phyloP scores from a whole-genome alignment of 2,113 vertebrate genomes.

The Boulengeromyrus knoepffleri region DNA sequence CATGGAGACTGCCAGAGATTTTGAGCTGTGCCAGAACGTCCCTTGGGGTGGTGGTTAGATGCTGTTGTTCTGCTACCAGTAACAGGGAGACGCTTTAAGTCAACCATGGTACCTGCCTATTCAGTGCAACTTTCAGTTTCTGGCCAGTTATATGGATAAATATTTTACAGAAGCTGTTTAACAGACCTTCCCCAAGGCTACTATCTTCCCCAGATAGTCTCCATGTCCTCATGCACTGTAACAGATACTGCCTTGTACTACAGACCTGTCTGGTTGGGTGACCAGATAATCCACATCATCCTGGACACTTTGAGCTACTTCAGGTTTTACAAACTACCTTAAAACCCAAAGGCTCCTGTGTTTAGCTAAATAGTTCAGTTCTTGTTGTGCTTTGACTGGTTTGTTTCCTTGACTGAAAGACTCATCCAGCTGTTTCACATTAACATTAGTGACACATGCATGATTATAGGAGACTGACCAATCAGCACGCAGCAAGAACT shows the following conservation, averaged over 20 bases:
- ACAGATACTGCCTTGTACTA: neutral
- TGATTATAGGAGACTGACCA: neutral
- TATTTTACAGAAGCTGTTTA: neutral
- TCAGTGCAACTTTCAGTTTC: neutral
- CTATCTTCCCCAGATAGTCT: neutral
- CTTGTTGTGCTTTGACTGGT: neutral
- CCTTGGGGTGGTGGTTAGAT: too few species aligned
- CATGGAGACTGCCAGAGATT: neutral
- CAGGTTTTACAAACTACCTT: neutral
- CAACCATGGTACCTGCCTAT: neutral
- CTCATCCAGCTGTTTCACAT: neutral
- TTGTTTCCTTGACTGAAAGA: neutral
- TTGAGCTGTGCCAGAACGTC: neutral
- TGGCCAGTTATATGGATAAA: neutral
- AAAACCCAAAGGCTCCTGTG: neutral
- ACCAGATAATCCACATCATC: neutral
- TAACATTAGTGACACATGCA: neutral
- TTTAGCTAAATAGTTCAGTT: neutral
- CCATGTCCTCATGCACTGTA: neutral
- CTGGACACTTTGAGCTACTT: neutral
- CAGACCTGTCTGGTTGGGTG: neutral
- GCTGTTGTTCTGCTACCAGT: neutral
- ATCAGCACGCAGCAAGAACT: neutral
- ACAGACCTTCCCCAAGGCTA: neutral
- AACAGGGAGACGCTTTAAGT: neutral